Base-by-base conservation (phyloP, 1,140 invertebrate genomes). In the Coelopa frigida region DNA sequence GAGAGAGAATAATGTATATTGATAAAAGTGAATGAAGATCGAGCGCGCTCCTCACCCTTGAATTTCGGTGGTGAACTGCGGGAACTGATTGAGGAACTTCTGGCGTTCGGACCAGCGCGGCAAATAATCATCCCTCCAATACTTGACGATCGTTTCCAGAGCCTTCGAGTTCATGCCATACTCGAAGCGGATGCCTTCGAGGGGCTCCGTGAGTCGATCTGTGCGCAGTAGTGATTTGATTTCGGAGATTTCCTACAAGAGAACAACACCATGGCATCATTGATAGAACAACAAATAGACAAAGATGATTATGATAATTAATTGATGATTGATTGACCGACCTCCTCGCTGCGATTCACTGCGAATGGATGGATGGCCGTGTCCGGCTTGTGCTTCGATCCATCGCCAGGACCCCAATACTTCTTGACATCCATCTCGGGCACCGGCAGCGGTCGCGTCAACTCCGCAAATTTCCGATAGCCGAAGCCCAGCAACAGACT, bases 91-190 rank as follows among this genome's bases (percentile, higher is more conserved):
- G 4, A 93, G 58, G 27, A 70, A 72, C 7, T 67, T 68, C 57
- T 86, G 79, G 44, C 85, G 75, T 54, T 78, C 58, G 49, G 70
- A 71, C 79, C 89, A 93, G 32, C 57, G 56, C 31, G 55, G 58
- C 52, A 89, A 72, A 66, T 88, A 93, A 26, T 83, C 73, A 10
- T 79, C 78, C 5, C 68, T 58, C 88, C 86, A 85, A 62, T 87
- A 83, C 3, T 80, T 65, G 4, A 85, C 56, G 22, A 90, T 69
- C 49, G 78, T 73, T 32, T 77, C 70, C 20, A 91, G 63, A 49
- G 81, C 79, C 23, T 79, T 67, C 0, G 78, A 73, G 59, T 88
- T 87, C 47, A 89, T 82, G 3, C 89, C 89, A 64, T 89, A 90
- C 46, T 80, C 67, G 52, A 89, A 90, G 31, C 78, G 73, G 2